Percentiles rank a stretch among this genome's conserved stretches.
phyloP scores from a whole-genome alignment of 1,140 invertebrate species.

The Brachionus rubens region DNA sequence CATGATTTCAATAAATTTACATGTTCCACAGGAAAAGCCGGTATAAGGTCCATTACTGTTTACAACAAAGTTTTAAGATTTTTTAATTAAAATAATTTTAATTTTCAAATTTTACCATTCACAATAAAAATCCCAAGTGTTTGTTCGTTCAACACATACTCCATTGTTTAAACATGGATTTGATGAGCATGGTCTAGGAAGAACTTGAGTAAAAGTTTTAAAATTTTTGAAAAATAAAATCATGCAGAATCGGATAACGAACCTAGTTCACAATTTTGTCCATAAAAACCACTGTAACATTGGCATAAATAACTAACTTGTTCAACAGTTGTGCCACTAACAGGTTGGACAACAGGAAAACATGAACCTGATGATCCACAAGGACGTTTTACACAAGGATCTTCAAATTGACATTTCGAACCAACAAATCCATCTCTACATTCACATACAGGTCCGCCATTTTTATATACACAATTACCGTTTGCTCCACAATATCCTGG shows the following conservation, averaged over 20 bases:
- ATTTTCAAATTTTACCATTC: not conserved
- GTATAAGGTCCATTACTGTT: conserved; percentile 30
- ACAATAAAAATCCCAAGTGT: conserved; percentile 9
- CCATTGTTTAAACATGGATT: conserved; percentile 36
- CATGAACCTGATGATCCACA: conserved; percentile 1
- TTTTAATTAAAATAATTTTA: not conserved
- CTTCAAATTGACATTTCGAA: not conserved
- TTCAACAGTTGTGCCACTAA: not conserved
- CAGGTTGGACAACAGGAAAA: conserved; percentile 12
- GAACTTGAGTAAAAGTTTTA: conserved; percentile 12
- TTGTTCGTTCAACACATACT: not conserved
- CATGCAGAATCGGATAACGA: not conserved
- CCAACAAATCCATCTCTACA: conserved; percentile 11
- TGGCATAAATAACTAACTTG: not conserved
- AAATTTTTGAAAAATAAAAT: no score
- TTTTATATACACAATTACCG: not conserved
- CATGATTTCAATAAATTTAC: not conserved
- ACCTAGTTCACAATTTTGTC: conserved; percentile 9
- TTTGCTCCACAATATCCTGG: not conserved
- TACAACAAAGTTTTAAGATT: not conserved
- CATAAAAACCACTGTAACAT: conserved; percentile 36
- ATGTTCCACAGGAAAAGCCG: conserved; percentile 23
- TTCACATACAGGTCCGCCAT: not conserved
- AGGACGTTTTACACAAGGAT: conserved; percentile 7
- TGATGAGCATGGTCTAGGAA: conserved; percentile 11